phyloP scores from a whole-genome alignment of 2,797 vertebrate species.

The Syngnathus acus region DNA sequence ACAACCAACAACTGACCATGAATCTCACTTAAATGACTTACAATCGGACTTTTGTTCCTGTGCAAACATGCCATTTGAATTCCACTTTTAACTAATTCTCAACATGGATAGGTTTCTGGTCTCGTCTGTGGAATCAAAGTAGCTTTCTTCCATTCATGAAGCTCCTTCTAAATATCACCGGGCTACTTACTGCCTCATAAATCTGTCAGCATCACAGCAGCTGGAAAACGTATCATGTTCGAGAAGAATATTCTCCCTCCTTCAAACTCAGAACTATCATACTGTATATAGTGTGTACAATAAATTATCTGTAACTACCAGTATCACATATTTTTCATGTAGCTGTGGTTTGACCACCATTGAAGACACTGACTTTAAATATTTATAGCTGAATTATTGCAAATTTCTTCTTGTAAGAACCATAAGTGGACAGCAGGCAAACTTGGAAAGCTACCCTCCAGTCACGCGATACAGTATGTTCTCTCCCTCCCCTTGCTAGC shows the following conservation, averaged over 20 bases:
- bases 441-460: conserved; percentile 19
- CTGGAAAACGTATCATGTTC: conserved; percentile 17
- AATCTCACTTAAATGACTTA: conserved; percentile 6
- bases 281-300: neutral
- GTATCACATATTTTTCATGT: conserved; percentile 1
- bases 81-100: conserved; percentile 5
- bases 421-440: conserved; percentile 11
- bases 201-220: conserved; percentile 32
- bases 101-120: conserved; percentile 9
- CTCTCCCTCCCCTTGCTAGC: conserved; percentile 12
- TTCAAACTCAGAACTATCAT: conserved; percentile 3
- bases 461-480: conserved; percentile 1
- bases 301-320: conserved; percentile 6
- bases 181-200: conserved; percentile 21
- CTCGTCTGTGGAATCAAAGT: conserved; percentile 14
- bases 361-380: conserved; percentile 1
- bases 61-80: conserved; percentile 8
- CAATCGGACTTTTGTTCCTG: neutral
- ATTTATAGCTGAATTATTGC: conserved; percentile 5
- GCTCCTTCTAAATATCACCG: conserved; percentile 18
- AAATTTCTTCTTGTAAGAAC: neutral
- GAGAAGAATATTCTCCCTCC: neutral
- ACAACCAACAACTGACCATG: neutral
- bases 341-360: conserved; percentile 1
- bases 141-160: conserved; percentile 20